phyloP scores from a whole-genome alignment of 2,888 invertebrate species.

The Clanis bilineata region DNA sequence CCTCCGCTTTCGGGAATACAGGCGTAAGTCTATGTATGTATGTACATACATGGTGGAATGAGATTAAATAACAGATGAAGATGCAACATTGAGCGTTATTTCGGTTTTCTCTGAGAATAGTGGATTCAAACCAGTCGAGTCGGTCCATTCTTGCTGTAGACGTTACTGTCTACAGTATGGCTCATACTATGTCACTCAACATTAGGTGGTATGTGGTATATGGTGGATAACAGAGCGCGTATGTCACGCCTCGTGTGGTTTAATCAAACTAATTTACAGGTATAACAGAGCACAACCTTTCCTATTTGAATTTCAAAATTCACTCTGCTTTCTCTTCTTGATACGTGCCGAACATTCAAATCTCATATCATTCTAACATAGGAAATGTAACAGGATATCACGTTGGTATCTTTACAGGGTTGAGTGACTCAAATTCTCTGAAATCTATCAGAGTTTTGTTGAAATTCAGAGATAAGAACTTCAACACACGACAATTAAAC shows the following conservation, averaged over 20 bases:
- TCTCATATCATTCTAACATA: not conserved
- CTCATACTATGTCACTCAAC: not conserved
- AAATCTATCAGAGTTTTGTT: not conserved
- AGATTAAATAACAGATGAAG: too few species aligned
- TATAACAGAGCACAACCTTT: constrained; percentile 16
- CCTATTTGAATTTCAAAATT: constrained; percentile 12
- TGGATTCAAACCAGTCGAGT: too few species aligned
- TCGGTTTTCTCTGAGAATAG: too few species aligned
- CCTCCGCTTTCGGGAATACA: too few species aligned
- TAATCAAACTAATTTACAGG: constrained; percentile 12
- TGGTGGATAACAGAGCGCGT: not conserved
- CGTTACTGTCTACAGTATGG: too few species aligned
- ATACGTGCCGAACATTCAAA: constrained; percentile 3
- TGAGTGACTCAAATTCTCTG: not conserved
- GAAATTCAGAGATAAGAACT: too few species aligned
- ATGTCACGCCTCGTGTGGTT: not conserved
- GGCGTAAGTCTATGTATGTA: too few species aligned
- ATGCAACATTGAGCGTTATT: too few species aligned
- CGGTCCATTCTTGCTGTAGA: too few species aligned
- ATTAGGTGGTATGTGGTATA: not conserved
- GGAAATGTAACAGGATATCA: not conserved
- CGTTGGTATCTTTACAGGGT: not conserved
- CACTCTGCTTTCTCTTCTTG: constrained; percentile 15
- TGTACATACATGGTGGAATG: too few species aligned
- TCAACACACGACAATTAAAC: too few species aligned